A percentile compares a stretch with the other conserved stretches of the same genome.
These are phyloP conservation scores for Labia minor DNA, from an alignment of 2,888 invertebrate genomes.

Conservation along the genomic window DNA sequence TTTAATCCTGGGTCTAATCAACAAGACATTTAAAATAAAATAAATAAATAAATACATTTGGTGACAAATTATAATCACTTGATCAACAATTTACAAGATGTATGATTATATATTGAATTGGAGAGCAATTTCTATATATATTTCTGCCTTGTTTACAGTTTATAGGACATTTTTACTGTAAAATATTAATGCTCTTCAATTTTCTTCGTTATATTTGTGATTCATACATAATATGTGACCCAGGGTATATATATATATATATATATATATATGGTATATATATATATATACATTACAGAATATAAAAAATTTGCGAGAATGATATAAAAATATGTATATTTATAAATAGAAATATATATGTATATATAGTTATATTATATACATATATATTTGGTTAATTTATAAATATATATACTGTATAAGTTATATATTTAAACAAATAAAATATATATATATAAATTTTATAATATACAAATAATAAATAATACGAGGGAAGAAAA, in stretches of 20 bases:
- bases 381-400: not conserved
- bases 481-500: no score
- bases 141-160: slow-evolving; percentile 8
- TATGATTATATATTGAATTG: not conserved
- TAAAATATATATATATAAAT: slow-evolving; percentile 19
- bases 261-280: no score
- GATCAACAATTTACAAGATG: not conserved
- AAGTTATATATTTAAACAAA: slow-evolving; percentile 18
- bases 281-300: not conserved
- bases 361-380: not conserved
- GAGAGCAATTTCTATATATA: not conserved
- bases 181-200: not conserved
- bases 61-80: not conserved
- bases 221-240: not conserved
- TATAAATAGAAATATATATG: not conserved
- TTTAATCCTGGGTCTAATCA: not conserved
- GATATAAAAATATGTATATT: not conserved
- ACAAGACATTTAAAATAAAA: no score
- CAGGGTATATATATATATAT: not conserved
- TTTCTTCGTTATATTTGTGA: not conserved
- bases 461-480: slow-evolving; percentile 13
- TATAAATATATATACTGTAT: not conserved
- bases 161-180: slow-evolving; percentile 1
- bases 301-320: not conserved
- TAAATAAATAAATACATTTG: not conserved